Percentiles rank a stretch among this genome's conserved stretches.
phyloP scores from a whole-genome alignment of 2,113 vertebrate genomes.

The Mirounga angustirostris region DNA sequence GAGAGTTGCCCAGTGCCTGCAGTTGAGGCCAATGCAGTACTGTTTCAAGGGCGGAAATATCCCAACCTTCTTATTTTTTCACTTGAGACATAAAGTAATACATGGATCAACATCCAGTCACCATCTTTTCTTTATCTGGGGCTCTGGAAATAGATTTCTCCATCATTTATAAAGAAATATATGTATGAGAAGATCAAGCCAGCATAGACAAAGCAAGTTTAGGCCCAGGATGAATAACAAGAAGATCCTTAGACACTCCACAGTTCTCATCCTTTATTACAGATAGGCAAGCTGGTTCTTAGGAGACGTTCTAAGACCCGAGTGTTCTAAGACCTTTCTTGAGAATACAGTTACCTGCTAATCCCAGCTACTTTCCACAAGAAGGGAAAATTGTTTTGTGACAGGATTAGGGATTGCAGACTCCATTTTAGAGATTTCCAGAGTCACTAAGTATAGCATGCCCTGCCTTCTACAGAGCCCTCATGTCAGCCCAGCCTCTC shows the following conservation, averaged over 20 bases:
- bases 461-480: not conserved
- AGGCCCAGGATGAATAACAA: not conserved
- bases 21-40: not conserved
- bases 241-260: not conserved
- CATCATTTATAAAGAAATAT: constrained; percentile 1
- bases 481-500: not conserved
- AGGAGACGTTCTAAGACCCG: not conserved
- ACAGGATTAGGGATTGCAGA: not conserved
- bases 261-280: not conserved
- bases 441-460: not conserved
- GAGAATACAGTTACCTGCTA: not conserved
- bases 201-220: not conserved
- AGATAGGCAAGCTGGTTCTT: not conserved
- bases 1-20: not conserved
- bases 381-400: not conserved
- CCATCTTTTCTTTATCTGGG: not conserved
- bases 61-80: not conserved
- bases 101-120: not conserved
- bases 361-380: not conserved
- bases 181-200: not conserved
- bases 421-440: not conserved
- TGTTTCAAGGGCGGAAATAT: not conserved
- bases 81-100: not conserved
- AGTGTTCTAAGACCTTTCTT: not conserved
- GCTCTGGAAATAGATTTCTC: not conserved